Evolutionary conservation across 2,888 invertebrate species (phyloP), one percentile per base, ranked within the genome.

Genomic region (Drosophila setosimentum): DNA sequence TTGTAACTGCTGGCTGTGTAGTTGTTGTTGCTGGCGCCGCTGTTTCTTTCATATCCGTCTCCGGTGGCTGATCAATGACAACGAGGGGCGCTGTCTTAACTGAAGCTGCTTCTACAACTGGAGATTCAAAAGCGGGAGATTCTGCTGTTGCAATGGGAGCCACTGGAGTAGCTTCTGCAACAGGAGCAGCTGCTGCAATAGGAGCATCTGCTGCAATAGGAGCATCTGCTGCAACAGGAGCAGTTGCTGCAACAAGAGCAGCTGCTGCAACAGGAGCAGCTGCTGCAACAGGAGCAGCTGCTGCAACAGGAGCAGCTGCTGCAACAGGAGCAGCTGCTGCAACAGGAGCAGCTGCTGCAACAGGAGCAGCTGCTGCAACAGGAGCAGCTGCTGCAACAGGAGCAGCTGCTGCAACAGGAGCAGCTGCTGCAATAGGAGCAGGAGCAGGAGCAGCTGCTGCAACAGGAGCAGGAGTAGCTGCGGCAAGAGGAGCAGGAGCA

Each of bases 41-140:
- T 29, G 54, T 13, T n/a, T 35, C 27, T 27, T 55, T n/a, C n/a
- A n/a, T 37, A 8, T 35, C 35, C 32, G 53, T 53, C n/a, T 24
- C 16, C 24, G 61, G 27, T 45, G 59, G 69, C 42, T 65, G 57
- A 45, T 57, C 76, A 29, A 76, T 45, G 30, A 67, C 58, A 42
- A 64, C 76, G 11, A 29, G 30, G 1, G 76, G 72, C 30, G 68
- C 35, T 45, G 50, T n/a, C 24, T 16, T 29, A 6, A 3, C 30
- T 21, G 29, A 27, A 29, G 49, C 18, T 7, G 58, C 13, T 24
- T 55, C 49, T 10, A 32, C 53, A 42, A 42, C 13, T 21, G 30
- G 42, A 18, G 30, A 18, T 54, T 27, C 24, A 37, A 27, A 50
- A 24, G 51, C 54, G 29, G 64, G 33, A 32, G 48, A n/a, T 27